A percentile compares a stretch with the other conserved stretches of the same genome.
Evolutionary conservation across 2,113 vertebrate species (phyloP).

Genomic region (Irena cyanogastra): DNA sequence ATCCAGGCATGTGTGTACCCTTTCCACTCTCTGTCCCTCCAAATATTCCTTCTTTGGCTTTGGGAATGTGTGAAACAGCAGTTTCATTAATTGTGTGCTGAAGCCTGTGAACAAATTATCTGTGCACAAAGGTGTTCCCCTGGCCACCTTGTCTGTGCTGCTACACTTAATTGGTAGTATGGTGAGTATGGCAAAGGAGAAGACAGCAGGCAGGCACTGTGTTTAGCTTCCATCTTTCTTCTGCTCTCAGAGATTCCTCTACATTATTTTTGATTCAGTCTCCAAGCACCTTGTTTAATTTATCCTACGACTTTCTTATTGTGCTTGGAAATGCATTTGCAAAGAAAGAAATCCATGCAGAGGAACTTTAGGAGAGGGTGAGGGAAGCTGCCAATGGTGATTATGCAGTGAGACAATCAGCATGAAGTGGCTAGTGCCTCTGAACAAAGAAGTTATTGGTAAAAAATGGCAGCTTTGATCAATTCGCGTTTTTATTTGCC

Average conservation of each 20-base stretch:
- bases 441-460: not conserved
- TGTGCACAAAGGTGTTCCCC: slow-evolving; percentile 16
- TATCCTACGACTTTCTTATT: slow-evolving; percentile 40
- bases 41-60: not conserved
- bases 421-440: not conserved
- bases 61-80: not conserved
- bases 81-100: not conserved
- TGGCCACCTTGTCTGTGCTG: not conserved
- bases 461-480: slow-evolving; percentile 40
- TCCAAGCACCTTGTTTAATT: slow-evolving; percentile 28
- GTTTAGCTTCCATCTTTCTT: not conserved
- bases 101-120: not conserved
- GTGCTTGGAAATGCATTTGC: not conserved
- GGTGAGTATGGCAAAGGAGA: not conserved
- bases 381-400: not conserved
- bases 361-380: not conserved
- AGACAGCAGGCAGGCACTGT: not conserved
- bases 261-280: not conserved
- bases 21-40: not conserved
- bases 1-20: not conserved
- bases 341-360: slow-evolving; percentile 24
- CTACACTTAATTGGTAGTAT: not conserved
- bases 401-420: not conserved
- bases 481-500: not conserved
- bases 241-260: not conserved